These are phyloP conservation scores for Cnemophilus loriae DNA, from an alignment of 2,113 vertebrate genomes.

Conservation along the genomic window DNA sequence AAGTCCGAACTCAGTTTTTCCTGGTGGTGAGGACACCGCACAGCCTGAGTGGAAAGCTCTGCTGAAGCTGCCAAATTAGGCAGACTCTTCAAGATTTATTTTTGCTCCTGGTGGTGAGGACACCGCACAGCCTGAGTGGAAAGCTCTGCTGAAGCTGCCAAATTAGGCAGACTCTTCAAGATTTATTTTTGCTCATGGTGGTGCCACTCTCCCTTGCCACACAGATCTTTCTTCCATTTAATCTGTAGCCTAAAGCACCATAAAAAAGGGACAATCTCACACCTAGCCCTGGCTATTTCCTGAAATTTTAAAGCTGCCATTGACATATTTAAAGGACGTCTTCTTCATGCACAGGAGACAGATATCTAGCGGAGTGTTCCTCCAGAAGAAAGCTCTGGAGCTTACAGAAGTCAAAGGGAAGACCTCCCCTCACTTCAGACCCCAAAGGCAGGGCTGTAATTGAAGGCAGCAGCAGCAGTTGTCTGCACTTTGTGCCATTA, in stretches of 20 bases:
- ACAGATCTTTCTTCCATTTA: not conserved
- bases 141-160: not conserved
- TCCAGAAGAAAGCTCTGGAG: not conserved
- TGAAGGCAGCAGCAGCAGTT: not conserved
- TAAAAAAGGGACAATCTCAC: accelerated
- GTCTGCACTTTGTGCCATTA: not conserved
- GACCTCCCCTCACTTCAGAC: not conserved
- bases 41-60: not conserved
- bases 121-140: not conserved
- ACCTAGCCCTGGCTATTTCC: accelerated
- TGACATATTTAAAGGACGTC: accelerated
- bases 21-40: not conserved
- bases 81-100: not conserved
- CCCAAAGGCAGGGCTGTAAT: not conserved
- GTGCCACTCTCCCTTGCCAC: not conserved
- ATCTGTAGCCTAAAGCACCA: accelerated
- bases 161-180: not conserved
- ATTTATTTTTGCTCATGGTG: not conserved
- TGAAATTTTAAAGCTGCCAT: not conserved
- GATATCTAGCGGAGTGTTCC: accelerated
- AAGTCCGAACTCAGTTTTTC: not conserved
- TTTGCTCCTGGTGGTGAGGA: not conserved
- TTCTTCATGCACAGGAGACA: accelerated
- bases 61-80: not conserved
- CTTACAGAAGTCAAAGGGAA: not conserved